Base-by-base conservation (phyloP, 2,113 vertebrate species). In the Nipponia nippon region DNA sequence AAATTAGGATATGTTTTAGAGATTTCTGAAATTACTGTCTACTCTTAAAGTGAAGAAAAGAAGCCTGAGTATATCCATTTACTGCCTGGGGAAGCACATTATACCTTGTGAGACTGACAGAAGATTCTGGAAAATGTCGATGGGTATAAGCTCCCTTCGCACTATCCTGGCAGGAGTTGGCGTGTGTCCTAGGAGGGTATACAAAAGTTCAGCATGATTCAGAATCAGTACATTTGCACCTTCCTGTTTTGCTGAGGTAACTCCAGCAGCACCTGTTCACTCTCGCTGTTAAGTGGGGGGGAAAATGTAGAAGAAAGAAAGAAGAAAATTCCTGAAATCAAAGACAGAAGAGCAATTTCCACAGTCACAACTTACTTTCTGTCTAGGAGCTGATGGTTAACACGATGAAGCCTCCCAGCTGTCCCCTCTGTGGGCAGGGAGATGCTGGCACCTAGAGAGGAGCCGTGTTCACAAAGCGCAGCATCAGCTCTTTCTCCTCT, bases 121-220 rank as follows among this genome's bases (percentile, higher is more conserved):
- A 55, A 71, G 29, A 40, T 62, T 32, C 49, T 83, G 69, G 63
- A 34, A 59, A 42, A 32, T 6, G 13, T 20, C 7, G 6, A 34
- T 2, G 7, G 25, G 1, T 23, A 1, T 3, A 17, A 58, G 12
- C 6, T 66, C 7, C 49, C 32, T 52, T 38, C 3, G 0, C 42
- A 1, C 3, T 9, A 0, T 5, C 22, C 16, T 62, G 77, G 38
- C 46, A 67, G 73, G 22, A 38, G 32, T 5, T 19, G 65, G 5
- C 0, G 0, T 7, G 16, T n/a, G 12, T 26, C 79, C 66, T 44
- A 26, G 19, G 30, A 66, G 42, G 18, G 7, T 13, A 42, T 10
- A 27, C 47, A 14, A 19, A n/a, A 3, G 16, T 16, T 25, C 27
- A 38, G 16, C 2, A 0, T 3, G 15, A 13, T 10, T 20, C 44